Percentiles rank a stretch among this genome's conserved stretches.
phyloP scores from a whole-genome alignment of 2,888 invertebrate species.

The Pachydiplax longipennis region DNA sequence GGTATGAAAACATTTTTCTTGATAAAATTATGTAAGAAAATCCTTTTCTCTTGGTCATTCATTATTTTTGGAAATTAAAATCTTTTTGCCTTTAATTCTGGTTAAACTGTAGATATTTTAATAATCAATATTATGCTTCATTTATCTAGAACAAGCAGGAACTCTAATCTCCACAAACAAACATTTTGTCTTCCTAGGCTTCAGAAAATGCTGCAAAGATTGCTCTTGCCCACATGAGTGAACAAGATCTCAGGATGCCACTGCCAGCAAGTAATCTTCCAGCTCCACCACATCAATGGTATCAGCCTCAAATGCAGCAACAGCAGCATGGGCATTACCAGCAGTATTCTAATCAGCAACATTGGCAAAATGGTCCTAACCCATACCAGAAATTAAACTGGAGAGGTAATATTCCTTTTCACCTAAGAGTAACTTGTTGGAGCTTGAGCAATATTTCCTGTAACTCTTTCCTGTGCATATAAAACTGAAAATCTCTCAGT shows the following conservation, averaged over 20 bases:
- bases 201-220: conserved; percentile 46
- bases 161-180: background rate
- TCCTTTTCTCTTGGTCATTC: too few relatives aligned
- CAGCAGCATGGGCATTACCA: background rate
- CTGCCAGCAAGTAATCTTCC: conserved; percentile 54
- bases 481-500: too few relatives aligned
- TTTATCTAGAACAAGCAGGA: too few relatives aligned
- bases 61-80: too few relatives aligned
- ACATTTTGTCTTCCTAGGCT: background rate
- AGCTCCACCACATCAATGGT: conserved; percentile 54
- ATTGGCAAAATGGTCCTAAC: background rate
- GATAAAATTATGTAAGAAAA: too few relatives aligned
- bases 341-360: background rate
- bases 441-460: background rate
- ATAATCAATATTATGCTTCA: too few relatives aligned
- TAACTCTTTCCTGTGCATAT: too few relatives aligned
- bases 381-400: conserved; percentile 3
- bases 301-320: conserved; percentile 44
- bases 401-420: background rate
- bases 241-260: conserved; percentile 52
- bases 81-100: too few relatives aligned
- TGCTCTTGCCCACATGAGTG: conserved; percentile 30
- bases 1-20: too few relatives aligned
- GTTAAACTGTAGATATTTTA: too few relatives aligned
- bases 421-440: too few relatives aligned